These are phyloP conservation scores for Caerostris extrusa DNA, from an alignment of 1,140 invertebrate species.

Conservation along the genomic window DNA sequence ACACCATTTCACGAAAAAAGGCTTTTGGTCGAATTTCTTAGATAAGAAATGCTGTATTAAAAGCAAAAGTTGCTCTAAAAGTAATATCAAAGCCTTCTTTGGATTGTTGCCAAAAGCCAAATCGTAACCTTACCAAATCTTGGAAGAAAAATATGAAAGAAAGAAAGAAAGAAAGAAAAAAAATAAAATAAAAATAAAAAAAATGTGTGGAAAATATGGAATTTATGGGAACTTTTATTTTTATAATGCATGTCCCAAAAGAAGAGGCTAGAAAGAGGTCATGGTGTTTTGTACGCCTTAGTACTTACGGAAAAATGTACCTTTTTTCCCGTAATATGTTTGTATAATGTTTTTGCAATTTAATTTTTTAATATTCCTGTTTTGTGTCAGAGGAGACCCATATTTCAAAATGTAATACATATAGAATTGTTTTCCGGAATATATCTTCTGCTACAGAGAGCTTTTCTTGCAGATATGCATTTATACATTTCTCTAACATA, in stretches of 20 bases:
- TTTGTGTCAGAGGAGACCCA: no score
- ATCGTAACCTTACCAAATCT: neutral
- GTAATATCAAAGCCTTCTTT: slow-evolving; percentile 65
- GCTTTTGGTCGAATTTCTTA: slow-evolving; percentile 59
- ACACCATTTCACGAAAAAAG: slow-evolving; percentile 41
- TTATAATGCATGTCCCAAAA: slow-evolving; percentile 16
- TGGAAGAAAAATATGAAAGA: neutral
- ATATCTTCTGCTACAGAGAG: no score
- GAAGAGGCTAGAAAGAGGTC: neutral
- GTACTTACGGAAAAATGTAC: no score
- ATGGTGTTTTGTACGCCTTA: no score
- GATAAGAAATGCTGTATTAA: slow-evolving; percentile 71
- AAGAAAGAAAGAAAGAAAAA: neutral
- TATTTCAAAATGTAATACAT: no score
- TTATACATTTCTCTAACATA: no score
- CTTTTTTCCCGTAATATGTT: no score
- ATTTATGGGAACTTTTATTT: slow-evolving; percentile 39
- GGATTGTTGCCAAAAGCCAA: slow-evolving; percentile 31
- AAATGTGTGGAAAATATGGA: neutral
- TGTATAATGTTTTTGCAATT: no score
- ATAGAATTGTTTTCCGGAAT: no score
- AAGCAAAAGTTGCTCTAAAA: slow-evolving; percentile 59
- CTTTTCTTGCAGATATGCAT: no score
- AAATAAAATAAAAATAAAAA: no score
- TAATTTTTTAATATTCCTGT: no score